phyloP scores from a whole-genome alignment of 2,888 invertebrate genomes.

The Cyclophora punctaria region DNA sequence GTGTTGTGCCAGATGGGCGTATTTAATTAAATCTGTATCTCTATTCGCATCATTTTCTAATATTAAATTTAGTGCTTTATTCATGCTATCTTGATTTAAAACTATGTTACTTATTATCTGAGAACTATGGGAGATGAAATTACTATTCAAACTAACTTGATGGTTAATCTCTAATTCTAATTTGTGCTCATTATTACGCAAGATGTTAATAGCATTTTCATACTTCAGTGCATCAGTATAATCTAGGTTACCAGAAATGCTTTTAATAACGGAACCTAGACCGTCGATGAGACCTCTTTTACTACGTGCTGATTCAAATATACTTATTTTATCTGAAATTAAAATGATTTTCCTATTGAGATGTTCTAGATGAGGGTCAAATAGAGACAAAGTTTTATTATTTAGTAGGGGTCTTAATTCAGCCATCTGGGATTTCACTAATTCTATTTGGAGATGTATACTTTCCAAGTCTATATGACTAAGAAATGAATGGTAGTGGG shows the following conservation, averaged over 20 bases:
- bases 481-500: slow-evolving; percentile 20
- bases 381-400: slow-evolving; percentile 4
- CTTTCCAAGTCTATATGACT: slow-evolving; percentile 3
- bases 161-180: neutral
- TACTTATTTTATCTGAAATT: neutral
- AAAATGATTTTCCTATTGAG: neutral
- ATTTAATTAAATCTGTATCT: neutral
- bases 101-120: no score
- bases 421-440: slow-evolving; percentile 4
- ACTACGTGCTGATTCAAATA: slow-evolving; percentile 2
- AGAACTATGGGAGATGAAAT: neutral
- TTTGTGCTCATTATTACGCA: slow-evolving; percentile 2
- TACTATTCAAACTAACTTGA: neutral
- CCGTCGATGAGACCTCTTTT: slow-evolving; percentile 6
- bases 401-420: slow-evolving; percentile 1
- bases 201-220: neutral
- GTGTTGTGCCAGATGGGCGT: slow-evolving; percentile 3
- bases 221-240: slow-evolving; percentile 4
- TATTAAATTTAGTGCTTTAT: neutral
- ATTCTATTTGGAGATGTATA: neutral
- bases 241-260: slow-evolving; percentile 4
- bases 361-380: slow-evolving; percentile 3
- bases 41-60: neutral
- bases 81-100: no score
- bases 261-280: slow-evolving; percentile 3